phyloP scores from a whole-genome alignment of 2,888 invertebrate genomes.

The Andrena minutula region DNA sequence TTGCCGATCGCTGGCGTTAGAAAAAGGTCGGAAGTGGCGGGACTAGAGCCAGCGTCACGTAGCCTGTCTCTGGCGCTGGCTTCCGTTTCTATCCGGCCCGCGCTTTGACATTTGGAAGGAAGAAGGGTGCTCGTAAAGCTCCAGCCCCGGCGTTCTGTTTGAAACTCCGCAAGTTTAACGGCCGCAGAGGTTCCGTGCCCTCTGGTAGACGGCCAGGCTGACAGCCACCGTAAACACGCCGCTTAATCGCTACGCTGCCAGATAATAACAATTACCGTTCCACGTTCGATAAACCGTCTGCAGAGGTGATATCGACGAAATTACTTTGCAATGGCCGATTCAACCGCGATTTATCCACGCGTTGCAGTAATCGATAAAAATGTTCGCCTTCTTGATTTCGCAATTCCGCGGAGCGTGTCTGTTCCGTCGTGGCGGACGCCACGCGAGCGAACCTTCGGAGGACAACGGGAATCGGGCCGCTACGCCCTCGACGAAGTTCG shows the following conservation, averaged over 20 bases:
- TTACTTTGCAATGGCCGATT: neutral
- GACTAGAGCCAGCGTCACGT: slow-evolving; percentile 14
- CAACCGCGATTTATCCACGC: neutral
- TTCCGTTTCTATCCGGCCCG: slow-evolving; percentile 30
- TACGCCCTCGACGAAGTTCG: slow-evolving; percentile 8
- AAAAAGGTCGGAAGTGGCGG: slow-evolving; percentile 33
- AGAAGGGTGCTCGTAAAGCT: slow-evolving; percentile 53
- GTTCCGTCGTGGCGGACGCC: neutral
- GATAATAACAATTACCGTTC: slow-evolving; percentile 26
- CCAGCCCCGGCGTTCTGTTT: slow-evolving; percentile 41
- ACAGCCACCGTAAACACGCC: slow-evolving; percentile 45
- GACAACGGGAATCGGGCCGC: neutral
- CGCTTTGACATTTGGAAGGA: slow-evolving; percentile 50
- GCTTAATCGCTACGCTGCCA: slow-evolving; percentile 16
- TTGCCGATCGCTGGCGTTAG: slow-evolving; percentile 13
- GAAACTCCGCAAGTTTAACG: slow-evolving; percentile 54
- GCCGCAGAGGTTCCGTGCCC: slow-evolving; percentile 42
- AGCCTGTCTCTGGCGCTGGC: neutral
- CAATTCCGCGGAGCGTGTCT: neutral
- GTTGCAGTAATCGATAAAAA: neutral
- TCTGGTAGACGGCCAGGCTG: slow-evolving; percentile 12
- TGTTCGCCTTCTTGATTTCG: neutral
- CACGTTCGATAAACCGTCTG: neutral
- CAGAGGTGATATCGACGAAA: neutral
- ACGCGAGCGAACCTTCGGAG: neutral